These are phyloP conservation scores for Trichogramma dendrolimi DNA, from an alignment of 2,888 invertebrate species.

Conservation along the genomic window DNA sequence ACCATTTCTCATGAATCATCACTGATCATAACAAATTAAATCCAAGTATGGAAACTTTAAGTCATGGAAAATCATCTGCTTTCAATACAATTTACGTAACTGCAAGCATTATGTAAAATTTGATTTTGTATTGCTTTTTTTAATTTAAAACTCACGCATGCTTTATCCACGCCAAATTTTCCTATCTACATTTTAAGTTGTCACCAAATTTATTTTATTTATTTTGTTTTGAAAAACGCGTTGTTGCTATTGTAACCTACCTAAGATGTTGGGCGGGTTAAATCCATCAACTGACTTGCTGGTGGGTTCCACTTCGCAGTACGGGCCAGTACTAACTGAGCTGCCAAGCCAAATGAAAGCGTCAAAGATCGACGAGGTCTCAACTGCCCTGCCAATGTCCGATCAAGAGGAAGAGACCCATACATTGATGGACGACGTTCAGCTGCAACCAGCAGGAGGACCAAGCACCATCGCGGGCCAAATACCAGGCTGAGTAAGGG, in stretches of 20 bases:
- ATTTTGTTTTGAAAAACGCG: conserved; percentile 41
- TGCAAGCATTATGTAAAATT: too few relatives aligned
- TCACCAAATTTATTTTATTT: conserved; percentile 37
- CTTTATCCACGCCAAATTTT: too few relatives aligned
- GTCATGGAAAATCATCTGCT: too few relatives aligned
- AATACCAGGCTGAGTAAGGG: conserved; percentile 42
- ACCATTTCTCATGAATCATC: too few relatives aligned
- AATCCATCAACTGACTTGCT: conserved; percentile 53
- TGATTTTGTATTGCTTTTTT: too few relatives aligned
- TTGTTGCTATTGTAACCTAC: conserved; percentile 42
- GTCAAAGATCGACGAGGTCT: conserved; percentile 40
- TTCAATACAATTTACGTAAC: too few relatives aligned
- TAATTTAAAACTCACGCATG: too few relatives aligned
- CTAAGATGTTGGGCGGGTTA: conserved; percentile 54
- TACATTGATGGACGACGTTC: conserved; percentile 45
- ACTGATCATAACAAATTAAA: too few relatives aligned
- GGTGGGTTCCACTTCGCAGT: conserved; percentile 54
- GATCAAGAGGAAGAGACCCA: conserved; percentile 50
- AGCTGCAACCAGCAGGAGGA: conserved; percentile 34
- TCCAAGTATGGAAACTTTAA: too few relatives aligned
- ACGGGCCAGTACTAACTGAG: conserved; percentile 52
- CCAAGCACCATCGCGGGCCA: conserved; percentile 39
- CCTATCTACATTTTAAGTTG: conserved; percentile 13
- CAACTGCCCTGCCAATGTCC: conserved; percentile 43
- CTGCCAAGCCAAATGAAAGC: conserved; percentile 47